Conservation (phyloP, 2,113 vertebrate species). For the Himantopus leucocephalus region DNA sequence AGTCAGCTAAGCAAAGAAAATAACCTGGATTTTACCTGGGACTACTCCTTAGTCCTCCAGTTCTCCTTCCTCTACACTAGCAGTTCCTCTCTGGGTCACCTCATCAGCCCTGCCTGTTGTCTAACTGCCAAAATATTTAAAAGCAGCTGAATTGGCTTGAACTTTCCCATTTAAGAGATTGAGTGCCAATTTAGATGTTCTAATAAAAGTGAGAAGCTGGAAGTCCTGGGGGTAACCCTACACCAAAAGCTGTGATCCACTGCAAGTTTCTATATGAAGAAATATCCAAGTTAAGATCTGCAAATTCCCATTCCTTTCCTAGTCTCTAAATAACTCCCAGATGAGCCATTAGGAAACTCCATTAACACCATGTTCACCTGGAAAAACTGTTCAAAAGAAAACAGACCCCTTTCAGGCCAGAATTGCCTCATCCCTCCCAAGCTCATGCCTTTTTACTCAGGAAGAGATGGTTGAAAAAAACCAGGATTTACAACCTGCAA, state of each 20-base stretch:
- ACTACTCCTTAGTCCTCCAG: not conserved
- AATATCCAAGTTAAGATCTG: conserved; percentile 11
- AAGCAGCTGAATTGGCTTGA: conserved; percentile 9
- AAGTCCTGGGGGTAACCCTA: conserved; percentile 9
- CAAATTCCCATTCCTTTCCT: conserved; percentile 24
- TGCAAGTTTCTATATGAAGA: not conserved
- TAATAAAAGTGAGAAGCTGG: conserved; percentile 28
- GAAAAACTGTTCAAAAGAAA: conserved; percentile 50
- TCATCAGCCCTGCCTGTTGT: conserved; percentile 5
- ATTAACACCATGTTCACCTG: conserved; percentile 43
- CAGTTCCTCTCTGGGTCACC: not conserved
- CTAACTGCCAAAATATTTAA: conserved; percentile 16
- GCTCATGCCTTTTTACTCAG: not conserved
- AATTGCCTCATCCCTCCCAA: not conserved
- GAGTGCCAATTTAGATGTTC: not conserved
- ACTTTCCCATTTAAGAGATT: conserved; percentile 4
- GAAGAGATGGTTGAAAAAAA: not conserved
- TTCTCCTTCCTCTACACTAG: not conserved
- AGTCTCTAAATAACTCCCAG: conserved; percentile 23
- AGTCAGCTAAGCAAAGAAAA: not conserved
- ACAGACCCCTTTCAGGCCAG: not conserved
- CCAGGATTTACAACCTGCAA: not conserved
- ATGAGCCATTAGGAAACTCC: conserved; percentile 22
- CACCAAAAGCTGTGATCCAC: not conserved
- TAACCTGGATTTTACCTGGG: not conserved